Conservation (phyloP, 1,140 invertebrate species). For the Tetramorium parvispinum region DNA sequence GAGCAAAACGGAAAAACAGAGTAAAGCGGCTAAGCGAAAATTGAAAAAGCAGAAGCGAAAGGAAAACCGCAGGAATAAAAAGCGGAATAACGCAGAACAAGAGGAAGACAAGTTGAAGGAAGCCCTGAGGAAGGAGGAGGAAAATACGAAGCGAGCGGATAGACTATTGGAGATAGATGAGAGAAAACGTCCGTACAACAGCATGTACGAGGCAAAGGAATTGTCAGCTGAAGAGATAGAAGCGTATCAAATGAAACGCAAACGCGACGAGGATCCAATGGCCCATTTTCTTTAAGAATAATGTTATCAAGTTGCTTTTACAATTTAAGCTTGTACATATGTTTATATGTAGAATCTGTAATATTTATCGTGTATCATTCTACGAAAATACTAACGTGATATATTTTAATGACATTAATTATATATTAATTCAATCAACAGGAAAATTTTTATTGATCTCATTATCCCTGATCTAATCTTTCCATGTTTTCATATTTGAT, state of each 20-base stretch:
- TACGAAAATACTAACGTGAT: background rate
- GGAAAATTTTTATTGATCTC: background rate
- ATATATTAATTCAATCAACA: background rate
- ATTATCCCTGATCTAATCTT: background rate
- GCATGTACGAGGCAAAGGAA: constrained; percentile 92
- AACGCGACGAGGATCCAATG: constrained; percentile 97
- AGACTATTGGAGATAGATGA: constrained; percentile 92
- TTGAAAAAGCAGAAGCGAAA: constrained; percentile 87
- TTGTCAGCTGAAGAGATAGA: constrained; percentile 97
- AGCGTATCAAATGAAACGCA: constrained; percentile 95
- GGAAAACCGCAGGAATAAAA: constrained; percentile 90
- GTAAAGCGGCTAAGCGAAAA: constrained; percentile 85
- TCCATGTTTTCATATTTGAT: background rate
- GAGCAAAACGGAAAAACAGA: constrained; percentile 69
- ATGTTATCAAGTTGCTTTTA: background rate
- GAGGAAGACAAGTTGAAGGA: constrained; percentile 85
- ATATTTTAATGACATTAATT: background rate
- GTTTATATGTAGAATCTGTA: background rate
- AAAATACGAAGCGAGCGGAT: constrained; percentile 88
- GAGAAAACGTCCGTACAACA: constrained; percentile 96
- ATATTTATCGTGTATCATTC: background rate
- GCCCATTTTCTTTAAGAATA: constrained; percentile 87
- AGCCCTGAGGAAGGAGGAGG: constrained; percentile 90
- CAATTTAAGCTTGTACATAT: background rate
- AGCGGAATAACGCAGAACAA: constrained; percentile 87